Conservation (phyloP, 2,888 invertebrate species). For the Drosophila picticornis region DNA sequence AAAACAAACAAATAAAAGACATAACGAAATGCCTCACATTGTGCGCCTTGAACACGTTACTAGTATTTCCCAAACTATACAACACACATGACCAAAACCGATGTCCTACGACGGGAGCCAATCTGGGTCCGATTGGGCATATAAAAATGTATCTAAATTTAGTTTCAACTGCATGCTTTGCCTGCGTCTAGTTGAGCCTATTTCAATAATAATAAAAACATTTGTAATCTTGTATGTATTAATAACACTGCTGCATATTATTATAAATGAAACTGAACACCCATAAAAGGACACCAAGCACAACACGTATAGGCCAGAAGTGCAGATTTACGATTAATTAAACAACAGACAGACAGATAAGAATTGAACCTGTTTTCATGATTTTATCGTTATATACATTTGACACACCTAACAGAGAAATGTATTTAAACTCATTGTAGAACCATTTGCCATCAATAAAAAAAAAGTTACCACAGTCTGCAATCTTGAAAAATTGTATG, state of each 20-base stretch:
- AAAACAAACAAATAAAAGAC: constrained; percentile 49
- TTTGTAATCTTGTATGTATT: constrained; percentile 53
- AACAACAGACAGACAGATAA: not conserved
- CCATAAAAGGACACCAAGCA: constrained; percentile 7
- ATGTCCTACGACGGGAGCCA: constrained; percentile 24
- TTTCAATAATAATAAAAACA: constrained; percentile 35
- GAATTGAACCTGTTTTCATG: not conserved
- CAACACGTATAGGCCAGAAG: not conserved
- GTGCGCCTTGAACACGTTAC: constrained; percentile 51
- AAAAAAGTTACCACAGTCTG: not conserved
- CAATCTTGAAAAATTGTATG: constrained; percentile 19
- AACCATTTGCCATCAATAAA: not conserved
- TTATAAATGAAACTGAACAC: constrained; percentile 66
- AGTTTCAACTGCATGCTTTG: constrained; percentile 28
- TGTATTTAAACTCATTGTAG: not conserved
- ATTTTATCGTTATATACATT: not conserved
- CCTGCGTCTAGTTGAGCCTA: constrained; percentile 29
- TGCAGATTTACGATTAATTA: not conserved
- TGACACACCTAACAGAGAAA: not conserved
- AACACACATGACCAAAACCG: constrained; percentile 27
- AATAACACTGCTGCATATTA: constrained; percentile 53
- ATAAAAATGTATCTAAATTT: constrained; percentile 23
- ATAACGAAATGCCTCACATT: constrained; percentile 58
- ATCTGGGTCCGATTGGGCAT: constrained; percentile 28
- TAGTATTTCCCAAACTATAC: constrained; percentile 9